Conservation (phyloP, 2,797 vertebrate genomes). For the Sylvilagus floridanus region DNA sequence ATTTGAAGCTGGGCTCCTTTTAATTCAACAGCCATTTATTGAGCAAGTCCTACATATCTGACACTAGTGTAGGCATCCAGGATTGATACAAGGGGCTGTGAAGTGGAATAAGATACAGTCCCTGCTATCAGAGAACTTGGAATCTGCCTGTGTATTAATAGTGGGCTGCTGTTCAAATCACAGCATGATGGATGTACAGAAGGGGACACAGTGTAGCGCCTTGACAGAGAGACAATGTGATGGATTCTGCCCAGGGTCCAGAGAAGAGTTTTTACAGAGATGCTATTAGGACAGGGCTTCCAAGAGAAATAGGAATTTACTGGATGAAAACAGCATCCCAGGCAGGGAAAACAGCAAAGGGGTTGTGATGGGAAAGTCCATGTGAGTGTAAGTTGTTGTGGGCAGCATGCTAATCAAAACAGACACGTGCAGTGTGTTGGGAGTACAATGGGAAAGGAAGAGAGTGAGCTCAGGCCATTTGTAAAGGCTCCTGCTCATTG, state of each 20-base stretch:
- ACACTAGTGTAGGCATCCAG: neutral
- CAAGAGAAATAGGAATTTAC: conserved; percentile 7
- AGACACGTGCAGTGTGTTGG: neutral
- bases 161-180: conserved; percentile 55
- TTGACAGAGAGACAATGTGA: conserved; percentile 40
- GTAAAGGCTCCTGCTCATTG: neutral
- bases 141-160: conserved; percentile 9
- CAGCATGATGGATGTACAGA: conserved; percentile 43
- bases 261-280: conserved; percentile 28
- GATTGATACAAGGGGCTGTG: neutral
- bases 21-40: neutral
- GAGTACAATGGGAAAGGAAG: neutral
- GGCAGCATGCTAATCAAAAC: neutral
- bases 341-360: conserved; percentile 35
- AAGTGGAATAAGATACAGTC: conserved; percentile 25
- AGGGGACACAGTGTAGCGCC: neutral
- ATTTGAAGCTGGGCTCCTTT: neutral
- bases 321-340: neutral
- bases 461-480: neutral
- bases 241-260: conserved; percentile 45
- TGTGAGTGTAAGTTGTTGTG: neutral
- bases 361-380: neutral
- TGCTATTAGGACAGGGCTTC: neutral
- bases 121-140: neutral
- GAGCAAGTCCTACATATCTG: neutral